Base-by-base conservation (phyloP, 2,113 vertebrate genomes). In the Phaethon lepturus region DNA sequence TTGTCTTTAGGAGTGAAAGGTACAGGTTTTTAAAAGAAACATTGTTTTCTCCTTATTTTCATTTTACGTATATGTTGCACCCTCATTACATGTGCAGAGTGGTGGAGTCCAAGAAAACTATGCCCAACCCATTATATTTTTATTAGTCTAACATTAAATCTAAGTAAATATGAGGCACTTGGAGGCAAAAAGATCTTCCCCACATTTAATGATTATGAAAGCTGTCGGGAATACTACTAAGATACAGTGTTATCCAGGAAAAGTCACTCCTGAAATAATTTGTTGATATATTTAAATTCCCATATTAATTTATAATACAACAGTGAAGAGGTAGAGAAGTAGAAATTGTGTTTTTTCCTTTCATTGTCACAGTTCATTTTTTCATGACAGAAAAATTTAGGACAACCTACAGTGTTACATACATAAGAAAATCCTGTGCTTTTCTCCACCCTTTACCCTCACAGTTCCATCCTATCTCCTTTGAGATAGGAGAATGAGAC, bases 371-470 rank as follows among this genome's bases (percentile, higher is more conserved):
- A 33, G 8, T 73, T 64, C 5, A 38, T 47, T 66, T 82, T 13
- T 52, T 49, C 26, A 38, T 62, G 38, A 10, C 55, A 74, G 50
- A 89, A 74, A 56, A 80, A 23, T 58, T 59, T 52, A 64, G 19
- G 60, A 49, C 20, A 40, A 11, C 8, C 10, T 64, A 5, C n/a
- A 19, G 17, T 64, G 19, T 12, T 64, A 44, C 0, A 17, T 28
- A 33, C 0, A 0, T 47, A 9, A 35, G 33, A 68, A 60, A 62
- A 66, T 25, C 11, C 23, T 60, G 17, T 29, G 3, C 3, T 62
- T 91, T 78, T 74, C 17, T 88, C 12, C 13, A 23, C 23, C 6
- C 5, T 2, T 4, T 71, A 9, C 7, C 4, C 11, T 6, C 3
- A 4, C 59, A 38, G 6, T 85, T 75, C 14, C 17, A 49, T 62